Conservation (phyloP, 1,140 invertebrate species). For the Sitobion miscanthi region DNA sequence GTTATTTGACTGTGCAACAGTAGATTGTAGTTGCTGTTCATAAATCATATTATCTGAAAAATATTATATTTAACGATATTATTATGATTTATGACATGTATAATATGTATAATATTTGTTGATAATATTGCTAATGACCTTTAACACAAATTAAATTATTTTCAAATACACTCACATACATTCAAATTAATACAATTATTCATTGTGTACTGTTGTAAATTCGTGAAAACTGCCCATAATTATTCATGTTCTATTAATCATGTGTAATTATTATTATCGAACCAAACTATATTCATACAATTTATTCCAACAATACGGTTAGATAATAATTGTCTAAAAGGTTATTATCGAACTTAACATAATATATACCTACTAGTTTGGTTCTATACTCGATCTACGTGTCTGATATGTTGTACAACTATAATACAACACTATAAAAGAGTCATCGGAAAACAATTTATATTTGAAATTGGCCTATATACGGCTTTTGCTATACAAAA, state of each 20-base stretch:
- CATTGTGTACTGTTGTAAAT: neutral
- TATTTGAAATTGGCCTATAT: neutral
- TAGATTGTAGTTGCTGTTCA: no score
- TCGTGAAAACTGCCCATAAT: neutral
- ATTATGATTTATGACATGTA: no score
- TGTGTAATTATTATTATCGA: neutral
- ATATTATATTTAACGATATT: neutral
- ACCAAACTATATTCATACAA: neutral
- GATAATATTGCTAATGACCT: neutral
- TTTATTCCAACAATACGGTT: neutral
- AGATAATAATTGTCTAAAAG: constrained; percentile 12
- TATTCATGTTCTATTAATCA: neutral
- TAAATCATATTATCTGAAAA: no score
- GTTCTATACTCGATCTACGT: neutral
- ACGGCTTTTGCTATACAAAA: neutral
- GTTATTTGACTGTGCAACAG: no score
- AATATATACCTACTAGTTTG: neutral
- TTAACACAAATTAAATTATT: no score
- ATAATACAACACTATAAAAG: neutral
- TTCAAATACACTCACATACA: no score
- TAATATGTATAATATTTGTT: neutral
- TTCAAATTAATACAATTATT: neutral
- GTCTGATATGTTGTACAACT: neutral
- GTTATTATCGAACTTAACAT: neutral
- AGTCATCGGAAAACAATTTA: neutral